A percentile compares a stretch with the other conserved stretches of the same genome.
Conservation (phyloP, 2,888 invertebrate species). For the Mongoloraphidia duomilia region DNA sequence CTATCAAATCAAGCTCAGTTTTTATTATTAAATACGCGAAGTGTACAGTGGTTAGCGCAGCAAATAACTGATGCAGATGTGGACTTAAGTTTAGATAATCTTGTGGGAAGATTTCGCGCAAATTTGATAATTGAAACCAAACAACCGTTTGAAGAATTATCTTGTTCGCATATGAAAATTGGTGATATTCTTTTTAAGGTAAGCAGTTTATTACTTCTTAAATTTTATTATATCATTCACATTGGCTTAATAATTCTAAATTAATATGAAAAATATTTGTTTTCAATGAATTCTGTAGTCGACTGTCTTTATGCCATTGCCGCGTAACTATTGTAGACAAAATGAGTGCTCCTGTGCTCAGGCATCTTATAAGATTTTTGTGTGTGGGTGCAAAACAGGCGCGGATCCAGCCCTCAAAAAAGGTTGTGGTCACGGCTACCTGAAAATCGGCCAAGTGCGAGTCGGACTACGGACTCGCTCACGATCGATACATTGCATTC, state of each 20-base stretch:
- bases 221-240: conserved; percentile 1
- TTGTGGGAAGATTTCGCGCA: conserved; percentile 73
- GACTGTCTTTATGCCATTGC: neutral
- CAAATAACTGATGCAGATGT: conserved; percentile 38
- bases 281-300: neutral
- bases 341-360: neutral
- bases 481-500: too few species aligned
- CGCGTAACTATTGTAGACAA: neutral
- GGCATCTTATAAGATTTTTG: too few species aligned
- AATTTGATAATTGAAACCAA: conserved; percentile 70
- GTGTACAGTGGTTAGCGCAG: conserved; percentile 54
- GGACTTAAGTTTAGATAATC: conserved; percentile 36
- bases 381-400: too few species aligned
- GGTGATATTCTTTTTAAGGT: conserved; percentile 52
- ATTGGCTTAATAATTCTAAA: neutral
- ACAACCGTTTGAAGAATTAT: conserved; percentile 62
- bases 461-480: too few species aligned
- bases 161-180: conserved; percentile 50
- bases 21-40: conserved; percentile 64
- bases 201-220: conserved; percentile 12
- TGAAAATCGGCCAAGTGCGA: too few species aligned
- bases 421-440: too few species aligned
- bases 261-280: too few species aligned
- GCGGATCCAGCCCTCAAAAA: too few species aligned
- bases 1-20: conserved; percentile 77